Percentiles rank a stretch among this genome's conserved stretches.
Conservation (phyloP, 1,140 invertebrate species). For the Drosophila chauvacae region DNA sequence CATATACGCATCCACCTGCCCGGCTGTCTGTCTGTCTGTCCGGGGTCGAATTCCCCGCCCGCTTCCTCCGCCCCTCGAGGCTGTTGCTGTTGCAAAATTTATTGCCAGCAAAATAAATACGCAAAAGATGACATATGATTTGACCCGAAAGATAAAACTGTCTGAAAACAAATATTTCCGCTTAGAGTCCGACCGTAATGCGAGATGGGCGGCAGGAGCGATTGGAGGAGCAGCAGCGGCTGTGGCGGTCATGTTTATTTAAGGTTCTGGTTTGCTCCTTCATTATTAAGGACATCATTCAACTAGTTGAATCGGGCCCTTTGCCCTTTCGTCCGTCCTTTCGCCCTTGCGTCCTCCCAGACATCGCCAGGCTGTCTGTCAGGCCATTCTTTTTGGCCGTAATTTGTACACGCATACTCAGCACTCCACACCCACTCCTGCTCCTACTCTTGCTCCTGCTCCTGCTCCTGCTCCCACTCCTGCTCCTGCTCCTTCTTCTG, state of each 20-base stretch:
- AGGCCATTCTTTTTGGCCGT: conserved; percentile 60
- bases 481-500: not conserved
- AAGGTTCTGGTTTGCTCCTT: conserved; percentile 72
- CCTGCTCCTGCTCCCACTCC: not conserved
- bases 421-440: conserved; percentile 2
- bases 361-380: conserved; percentile 35
- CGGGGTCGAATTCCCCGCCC: conserved; percentile 6
- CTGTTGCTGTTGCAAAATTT: conserved; percentile 67
- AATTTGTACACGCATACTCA: conserved; percentile 67
- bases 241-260: conserved; percentile 64
- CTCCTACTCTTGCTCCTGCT: not conserved
- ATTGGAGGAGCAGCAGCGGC: conserved; percentile 14
- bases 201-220: conserved; percentile 4
- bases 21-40: not conserved
- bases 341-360: conserved; percentile 9
- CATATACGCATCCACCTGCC: conserved; percentile 57
- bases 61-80: not conserved
- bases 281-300: conserved; percentile 82
- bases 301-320: conserved; percentile 69
- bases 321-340: conserved; percentile 25
- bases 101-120: conserved; percentile 72
- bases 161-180: conserved; percentile 78
- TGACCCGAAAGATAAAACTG: conserved; percentile 76
- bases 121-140: conserved; percentile 83
- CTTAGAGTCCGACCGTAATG: conserved; percentile 43